Conservation (phyloP, 2,797 vertebrate species). For the Meda fulgida region DNA sequence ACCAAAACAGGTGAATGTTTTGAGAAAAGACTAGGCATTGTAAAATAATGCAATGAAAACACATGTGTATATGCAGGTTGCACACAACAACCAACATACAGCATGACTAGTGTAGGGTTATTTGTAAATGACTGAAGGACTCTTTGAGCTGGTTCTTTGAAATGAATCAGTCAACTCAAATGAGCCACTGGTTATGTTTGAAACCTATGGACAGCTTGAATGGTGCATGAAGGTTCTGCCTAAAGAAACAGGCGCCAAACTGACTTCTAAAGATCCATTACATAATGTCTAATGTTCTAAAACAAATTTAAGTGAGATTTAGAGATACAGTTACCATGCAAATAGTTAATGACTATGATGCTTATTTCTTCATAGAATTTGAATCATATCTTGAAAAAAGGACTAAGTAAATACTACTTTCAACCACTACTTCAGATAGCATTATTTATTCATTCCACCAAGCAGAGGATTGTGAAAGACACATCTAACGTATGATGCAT, state of each 20-base stretch:
- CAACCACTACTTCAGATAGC: background rate
- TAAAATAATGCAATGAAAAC: conserved; percentile 3
- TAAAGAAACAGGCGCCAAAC: background rate
- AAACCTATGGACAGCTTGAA: background rate
- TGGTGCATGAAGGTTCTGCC: background rate
- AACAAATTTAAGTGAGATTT: background rate
- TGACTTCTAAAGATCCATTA: background rate
- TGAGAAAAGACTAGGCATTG: background rate
- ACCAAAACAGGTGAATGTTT: background rate
- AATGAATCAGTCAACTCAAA: background rate
- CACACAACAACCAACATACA: background rate
- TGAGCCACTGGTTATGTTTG: background rate
- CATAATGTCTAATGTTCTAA: background rate
- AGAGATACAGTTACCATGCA: background rate
- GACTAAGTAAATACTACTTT: too few species aligned
- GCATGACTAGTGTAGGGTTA: background rate
- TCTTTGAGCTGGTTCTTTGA: too few species aligned
- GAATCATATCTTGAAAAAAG: background rate
- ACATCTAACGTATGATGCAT: background rate
- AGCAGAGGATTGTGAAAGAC: background rate
- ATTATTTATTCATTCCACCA: background rate
- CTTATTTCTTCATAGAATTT: background rate
- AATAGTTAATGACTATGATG: too few species aligned
- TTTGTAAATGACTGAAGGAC: background rate
- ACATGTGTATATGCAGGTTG: background rate